Conservation (phyloP, 2,113 vertebrate species). For the Addax nasomaculatus region DNA sequence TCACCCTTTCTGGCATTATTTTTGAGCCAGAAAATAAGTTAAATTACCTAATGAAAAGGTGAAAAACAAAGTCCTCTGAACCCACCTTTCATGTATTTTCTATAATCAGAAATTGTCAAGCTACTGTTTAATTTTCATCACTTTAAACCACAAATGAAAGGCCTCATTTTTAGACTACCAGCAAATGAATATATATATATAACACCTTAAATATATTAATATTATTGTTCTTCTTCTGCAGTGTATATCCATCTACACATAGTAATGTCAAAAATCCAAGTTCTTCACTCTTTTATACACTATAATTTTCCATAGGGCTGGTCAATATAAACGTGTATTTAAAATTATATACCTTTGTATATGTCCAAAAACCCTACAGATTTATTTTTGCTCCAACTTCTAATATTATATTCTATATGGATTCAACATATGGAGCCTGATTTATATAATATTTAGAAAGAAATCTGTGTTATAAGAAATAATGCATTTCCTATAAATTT, state of each 20-base stretch:
- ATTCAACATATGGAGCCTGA: not conserved
- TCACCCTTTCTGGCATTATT: not conserved
- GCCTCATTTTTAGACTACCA: not conserved
- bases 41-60: constrained; percentile 15
- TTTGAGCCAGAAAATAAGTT: not conserved
- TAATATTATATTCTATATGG: not conserved
- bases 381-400: not conserved
- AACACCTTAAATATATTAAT: not conserved
- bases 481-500: not conserved
- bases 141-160: constrained; percentile 21
- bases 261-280: not conserved
- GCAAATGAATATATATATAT: not conserved
- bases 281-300: not conserved
- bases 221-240: constrained; percentile 8
- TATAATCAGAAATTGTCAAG: constrained; percentile 25
- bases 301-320: not conserved
- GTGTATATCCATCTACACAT: not conserved
- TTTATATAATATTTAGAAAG: not conserved
- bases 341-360: not conserved
- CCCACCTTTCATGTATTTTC: not conserved
- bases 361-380: not conserved
- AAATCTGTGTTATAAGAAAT: not conserved
- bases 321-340: not conserved
- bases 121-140: constrained; percentile 19
- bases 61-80: not conserved